Percentiles rank a stretch among this genome's conserved stretches.
phyloP scores from a whole-genome alignment of 2,888 invertebrate genomes.

The Pardosa pseudoannulata region DNA sequence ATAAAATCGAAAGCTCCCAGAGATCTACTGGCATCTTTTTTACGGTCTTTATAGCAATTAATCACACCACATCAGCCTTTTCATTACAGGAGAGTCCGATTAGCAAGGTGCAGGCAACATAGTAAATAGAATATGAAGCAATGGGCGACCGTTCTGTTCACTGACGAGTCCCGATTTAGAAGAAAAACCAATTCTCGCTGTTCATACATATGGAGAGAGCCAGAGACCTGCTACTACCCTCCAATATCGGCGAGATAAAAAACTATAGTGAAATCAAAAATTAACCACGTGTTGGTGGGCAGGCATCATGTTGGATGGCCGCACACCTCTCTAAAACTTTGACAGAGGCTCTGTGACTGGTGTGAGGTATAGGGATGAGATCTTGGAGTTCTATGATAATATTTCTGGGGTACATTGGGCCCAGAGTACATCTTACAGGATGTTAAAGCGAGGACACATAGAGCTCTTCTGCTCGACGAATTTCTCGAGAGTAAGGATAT shows the following conservation, averaged over 20 bases:
- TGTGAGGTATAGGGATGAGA: not conserved
- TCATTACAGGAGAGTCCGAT: too few relatives aligned
- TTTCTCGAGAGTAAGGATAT: conserved; percentile 10
- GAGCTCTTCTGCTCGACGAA: conserved; percentile 1
- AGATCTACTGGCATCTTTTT: too few relatives aligned
- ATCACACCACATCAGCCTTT: too few relatives aligned
- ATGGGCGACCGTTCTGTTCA: not conserved
- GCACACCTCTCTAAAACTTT: not conserved
- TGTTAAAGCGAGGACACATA: not conserved
- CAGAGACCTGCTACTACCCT: not conserved
- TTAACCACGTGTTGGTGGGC: not conserved
- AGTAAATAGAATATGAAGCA: too few relatives aligned
- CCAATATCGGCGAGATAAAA: conserved; percentile 3
- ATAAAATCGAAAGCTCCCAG: too few relatives aligned
- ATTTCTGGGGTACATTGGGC: not conserved
- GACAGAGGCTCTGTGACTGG: not conserved
- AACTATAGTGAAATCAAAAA: not conserved
- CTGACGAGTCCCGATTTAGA: not conserved
- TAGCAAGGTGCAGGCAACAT: too few relatives aligned
- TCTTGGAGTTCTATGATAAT: not conserved
- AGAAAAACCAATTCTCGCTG: too few relatives aligned
- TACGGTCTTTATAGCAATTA: too few relatives aligned
- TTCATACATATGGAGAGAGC: conserved; percentile 26
- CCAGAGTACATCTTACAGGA: not conserved
- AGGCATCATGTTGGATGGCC: too few relatives aligned